phyloP scores from a whole-genome alignment of 2,888 invertebrate genomes.

The Meiosimyza decipiens region DNA sequence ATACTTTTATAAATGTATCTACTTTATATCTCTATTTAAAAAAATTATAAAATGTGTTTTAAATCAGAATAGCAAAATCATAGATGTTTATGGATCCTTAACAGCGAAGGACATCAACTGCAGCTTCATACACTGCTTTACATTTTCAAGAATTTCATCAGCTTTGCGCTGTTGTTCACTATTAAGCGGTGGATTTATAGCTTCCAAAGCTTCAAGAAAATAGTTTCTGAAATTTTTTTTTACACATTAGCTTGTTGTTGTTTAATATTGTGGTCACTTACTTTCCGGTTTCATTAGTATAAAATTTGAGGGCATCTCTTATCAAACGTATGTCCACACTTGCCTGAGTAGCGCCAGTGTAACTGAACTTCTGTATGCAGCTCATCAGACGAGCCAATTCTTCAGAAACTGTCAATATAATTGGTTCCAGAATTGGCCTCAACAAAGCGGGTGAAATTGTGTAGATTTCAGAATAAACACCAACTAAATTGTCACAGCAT shows the following conservation, averaged over 20 bases:
- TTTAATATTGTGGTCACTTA: constrained; percentile 58
- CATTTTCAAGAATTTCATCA: constrained; percentile 73
- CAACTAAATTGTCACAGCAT: constrained; percentile 82
- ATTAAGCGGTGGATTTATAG: constrained; percentile 75
- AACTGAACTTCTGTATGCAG: constrained; percentile 78
- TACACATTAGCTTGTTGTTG: neutral
- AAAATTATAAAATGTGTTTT: neutral
- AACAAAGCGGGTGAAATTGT: constrained; percentile 81
- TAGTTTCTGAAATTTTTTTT: constrained; percentile 71
- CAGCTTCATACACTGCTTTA: constrained; percentile 75
- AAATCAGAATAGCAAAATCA: neutral
- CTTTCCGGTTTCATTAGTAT: constrained; percentile 76
- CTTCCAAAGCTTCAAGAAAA: constrained; percentile 84
- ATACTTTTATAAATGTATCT: neutral
- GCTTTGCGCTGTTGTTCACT: constrained; percentile 73
- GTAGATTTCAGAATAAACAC: constrained; percentile 67
- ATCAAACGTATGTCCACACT: constrained; percentile 80
- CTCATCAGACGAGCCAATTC: constrained; percentile 89
- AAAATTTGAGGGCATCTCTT: constrained; percentile 74
- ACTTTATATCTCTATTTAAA: no score
- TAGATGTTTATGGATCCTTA: constrained; percentile 54
- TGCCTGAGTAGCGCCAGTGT: constrained; percentile 81
- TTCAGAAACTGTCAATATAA: constrained; percentile 92
- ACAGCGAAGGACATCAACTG: constrained; percentile 74
- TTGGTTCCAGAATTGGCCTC: constrained; percentile 77